Evolutionary conservation across 1,140 invertebrate species (phyloP).

Genomic region (Tigriopus japonicus): DNA sequence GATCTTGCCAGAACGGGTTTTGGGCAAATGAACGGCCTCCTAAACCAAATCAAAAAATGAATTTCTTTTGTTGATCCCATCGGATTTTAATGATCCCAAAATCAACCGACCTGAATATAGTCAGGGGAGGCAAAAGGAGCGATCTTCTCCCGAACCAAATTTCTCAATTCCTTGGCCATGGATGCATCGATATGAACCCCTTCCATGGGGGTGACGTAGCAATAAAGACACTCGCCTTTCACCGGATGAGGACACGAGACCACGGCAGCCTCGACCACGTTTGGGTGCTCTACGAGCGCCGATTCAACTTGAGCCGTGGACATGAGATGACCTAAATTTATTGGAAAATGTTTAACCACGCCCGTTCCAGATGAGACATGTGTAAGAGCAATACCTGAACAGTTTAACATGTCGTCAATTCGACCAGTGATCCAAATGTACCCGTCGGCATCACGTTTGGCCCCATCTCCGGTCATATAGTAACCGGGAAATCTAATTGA

Average conservation of each 20-base stretch:
- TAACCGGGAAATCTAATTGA: conserved; percentile 79
- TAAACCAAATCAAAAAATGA: background rate
- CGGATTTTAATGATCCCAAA: background rate
- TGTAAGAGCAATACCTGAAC: conserved; percentile 35
- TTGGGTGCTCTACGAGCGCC: conserved; percentile 58
- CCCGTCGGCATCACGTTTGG: conserved; percentile 71
- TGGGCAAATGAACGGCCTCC: conserved; percentile 65
- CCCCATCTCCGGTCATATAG: conserved; percentile 92
- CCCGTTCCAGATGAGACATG: no score
- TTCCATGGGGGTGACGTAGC: conserved; percentile 75
- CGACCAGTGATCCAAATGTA: conserved; percentile 93
- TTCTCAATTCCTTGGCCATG: conserved; percentile 50
- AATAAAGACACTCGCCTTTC: conserved; percentile 86
- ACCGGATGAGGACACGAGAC: conserved; percentile 78
- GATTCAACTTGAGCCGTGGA: conserved; percentile 88
- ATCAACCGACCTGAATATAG: conserved; percentile 50
- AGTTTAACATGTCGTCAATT: conserved; percentile 95
- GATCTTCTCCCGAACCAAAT: conserved; percentile 56
- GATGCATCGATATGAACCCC: conserved; percentile 45
- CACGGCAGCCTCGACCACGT: conserved; percentile 80
- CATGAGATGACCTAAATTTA: conserved; percentile 58
- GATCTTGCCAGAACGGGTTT: conserved; percentile 94
- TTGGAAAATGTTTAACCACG: no score
- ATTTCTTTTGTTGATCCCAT: background rate
- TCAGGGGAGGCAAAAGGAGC: conserved; percentile 93